phyloP scores from a whole-genome alignment of 35 echinoderm and acorn worm genomes.

The Apostichopus californicus region DNA sequence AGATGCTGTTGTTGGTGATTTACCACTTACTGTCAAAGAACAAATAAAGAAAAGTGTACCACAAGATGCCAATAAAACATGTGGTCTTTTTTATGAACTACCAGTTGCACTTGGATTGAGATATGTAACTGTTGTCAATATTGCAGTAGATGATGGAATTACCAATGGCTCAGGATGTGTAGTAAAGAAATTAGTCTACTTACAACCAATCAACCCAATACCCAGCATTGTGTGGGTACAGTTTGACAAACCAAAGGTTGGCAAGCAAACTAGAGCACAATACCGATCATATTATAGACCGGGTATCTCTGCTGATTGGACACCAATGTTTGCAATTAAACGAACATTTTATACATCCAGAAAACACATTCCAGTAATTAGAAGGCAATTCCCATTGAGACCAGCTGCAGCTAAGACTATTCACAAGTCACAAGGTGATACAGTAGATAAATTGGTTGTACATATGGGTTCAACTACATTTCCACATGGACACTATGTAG shows the following conservation, averaged over 20 bases:
- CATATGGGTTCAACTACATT: not conserved
- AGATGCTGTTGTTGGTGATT: not conserved
- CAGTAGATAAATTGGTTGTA: constrained; percentile 9
- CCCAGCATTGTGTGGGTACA: constrained; percentile 45
- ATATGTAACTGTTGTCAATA: constrained; percentile 44
- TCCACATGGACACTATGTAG: not conserved
- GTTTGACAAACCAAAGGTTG: constrained; percentile 9
- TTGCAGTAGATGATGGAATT: constrained; percentile 49
- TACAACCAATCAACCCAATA: not conserved
- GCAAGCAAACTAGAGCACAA: constrained; percentile 19
- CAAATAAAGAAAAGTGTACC: not conserved
- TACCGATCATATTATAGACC: constrained; percentile 23
- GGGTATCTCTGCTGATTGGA: not conserved
- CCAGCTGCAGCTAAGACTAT: constrained; percentile 45
- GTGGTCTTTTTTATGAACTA: not conserved
- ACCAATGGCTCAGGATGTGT: constrained; percentile 48
- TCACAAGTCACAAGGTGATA: constrained; percentile 50
- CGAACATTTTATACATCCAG: not conserved
- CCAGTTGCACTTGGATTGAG: constrained; percentile 7
- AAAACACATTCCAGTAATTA: constrained; percentile 5
- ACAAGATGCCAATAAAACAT: not conserved
- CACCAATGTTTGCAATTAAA: constrained; percentile 52
- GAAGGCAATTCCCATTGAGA: constrained; percentile 47
- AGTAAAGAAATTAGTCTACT: constrained; percentile 43
- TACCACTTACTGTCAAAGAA: not conserved